These are phyloP conservation scores for Tenthredo distinguenda DNA, from an alignment of 2,888 invertebrate species.

Conservation along the genomic window DNA sequence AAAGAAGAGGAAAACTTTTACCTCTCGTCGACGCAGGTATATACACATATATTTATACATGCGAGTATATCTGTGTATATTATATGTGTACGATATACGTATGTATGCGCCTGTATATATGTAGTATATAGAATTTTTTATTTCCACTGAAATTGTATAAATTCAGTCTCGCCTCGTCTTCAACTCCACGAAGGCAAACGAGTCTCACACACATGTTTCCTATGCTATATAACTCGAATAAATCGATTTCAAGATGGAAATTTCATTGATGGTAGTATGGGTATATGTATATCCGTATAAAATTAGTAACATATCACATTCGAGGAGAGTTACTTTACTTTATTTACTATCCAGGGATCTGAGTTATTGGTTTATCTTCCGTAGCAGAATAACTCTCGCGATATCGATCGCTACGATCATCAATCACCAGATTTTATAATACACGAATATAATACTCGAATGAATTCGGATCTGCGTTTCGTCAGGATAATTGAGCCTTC, in stretches of 20 bases:
- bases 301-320: not conserved
- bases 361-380: not conserved
- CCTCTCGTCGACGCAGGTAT: not conserved
- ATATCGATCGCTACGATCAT: not conserved
- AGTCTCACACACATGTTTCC: not conserved
- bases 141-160: slow-evolving; percentile 28
- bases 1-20: slow-evolving; percentile 3
- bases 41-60: not conserved
- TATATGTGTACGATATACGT: not conserved
- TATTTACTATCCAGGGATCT: not conserved
- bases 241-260: not conserved
- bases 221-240: not conserved
- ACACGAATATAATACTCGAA: not conserved
- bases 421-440: not conserved
- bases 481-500: not conserved
- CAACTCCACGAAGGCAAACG: not conserved
- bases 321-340: not conserved
- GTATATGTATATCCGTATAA: not conserved
- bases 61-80: not conserved
- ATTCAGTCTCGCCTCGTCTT: slow-evolving; percentile 17
- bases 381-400: not conserved
- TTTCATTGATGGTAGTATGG: not conserved
- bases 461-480: not conserved
- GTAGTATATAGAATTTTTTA: slow-evolving; percentile 46
- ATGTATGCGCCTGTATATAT: not conserved